Percentiles rank a stretch among this genome's conserved stretches.
phyloP scores from a whole-genome alignment of 2,113 vertebrate genomes.

The Archilochus colubris region DNA sequence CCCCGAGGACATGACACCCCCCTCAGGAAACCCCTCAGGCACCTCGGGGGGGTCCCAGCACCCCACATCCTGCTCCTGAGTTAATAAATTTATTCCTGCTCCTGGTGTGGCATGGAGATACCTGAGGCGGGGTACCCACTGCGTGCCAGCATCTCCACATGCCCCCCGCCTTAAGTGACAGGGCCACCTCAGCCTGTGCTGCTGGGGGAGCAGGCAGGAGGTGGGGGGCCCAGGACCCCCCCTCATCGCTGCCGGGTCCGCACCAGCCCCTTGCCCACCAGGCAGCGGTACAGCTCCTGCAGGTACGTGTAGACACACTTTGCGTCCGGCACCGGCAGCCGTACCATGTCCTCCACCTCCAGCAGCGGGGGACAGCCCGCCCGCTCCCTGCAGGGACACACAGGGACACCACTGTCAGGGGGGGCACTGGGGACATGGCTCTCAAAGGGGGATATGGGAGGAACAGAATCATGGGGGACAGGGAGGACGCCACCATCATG shows the following conservation, averaged over 20 bases:
- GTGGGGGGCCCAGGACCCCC: not conserved
- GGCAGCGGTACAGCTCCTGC: constrained; percentile 82
- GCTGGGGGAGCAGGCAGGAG: not conserved
- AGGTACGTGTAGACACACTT: constrained; percentile 82
- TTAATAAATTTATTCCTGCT: too few species aligned
- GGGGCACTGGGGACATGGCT: not conserved
- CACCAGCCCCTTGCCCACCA: constrained; percentile 80
- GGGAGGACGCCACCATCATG: too few species aligned
- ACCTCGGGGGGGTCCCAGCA: too few species aligned
- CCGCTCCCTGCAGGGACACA: constrained; percentile 52
- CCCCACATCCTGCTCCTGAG: too few species aligned
- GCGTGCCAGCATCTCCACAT: too few species aligned
- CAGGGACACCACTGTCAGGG: accelerated
- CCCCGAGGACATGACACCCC: not conserved
- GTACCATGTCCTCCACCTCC: constrained; percentile 80
- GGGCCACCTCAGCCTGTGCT: not conserved
- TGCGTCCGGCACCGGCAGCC: constrained; percentile 74
- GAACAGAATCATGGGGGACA: too few species aligned
- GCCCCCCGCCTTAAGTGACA: too few species aligned
- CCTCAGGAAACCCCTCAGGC: too few species aligned
- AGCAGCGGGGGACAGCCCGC: constrained; percentile 78
- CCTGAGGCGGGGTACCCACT: not conserved
- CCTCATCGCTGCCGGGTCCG: constrained; percentile 79
- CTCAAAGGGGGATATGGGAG: too few species aligned
- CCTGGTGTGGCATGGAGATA: too few species aligned